Evolutionary conservation across 2,113 vertebrate genomes (phyloP), one percentile per base, ranked within the genome.

Genomic region (Cariama cristata): DNA sequence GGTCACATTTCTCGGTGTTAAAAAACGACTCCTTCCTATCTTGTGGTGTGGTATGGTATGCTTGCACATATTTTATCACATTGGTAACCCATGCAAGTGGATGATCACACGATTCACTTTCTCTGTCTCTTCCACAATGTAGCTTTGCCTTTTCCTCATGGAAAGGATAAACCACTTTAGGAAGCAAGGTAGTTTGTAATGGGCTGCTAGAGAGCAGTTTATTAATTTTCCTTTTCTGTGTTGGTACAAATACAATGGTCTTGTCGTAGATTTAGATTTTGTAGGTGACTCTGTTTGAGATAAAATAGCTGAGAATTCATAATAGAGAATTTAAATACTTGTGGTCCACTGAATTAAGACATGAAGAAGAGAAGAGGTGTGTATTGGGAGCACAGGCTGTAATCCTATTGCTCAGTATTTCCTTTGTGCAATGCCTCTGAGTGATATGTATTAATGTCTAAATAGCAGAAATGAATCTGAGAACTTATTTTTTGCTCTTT

Each of bases 101-200:
- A 69, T 47, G 33, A 91, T 60, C 44, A n/a, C 35, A 33, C 0
- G 0, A 44, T 42, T 80, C 23, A 16, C 11, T 75, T 74, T 85
- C 42, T 81, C 49, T 91, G 38, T 50, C 35, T 86, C 58, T 89
- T 33, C 42, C 32, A 74, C 1, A 0, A 53, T 60, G 14, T 33
- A 66, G 27, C 21, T 96, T 89, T 91, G 28, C 20, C 26, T 68
- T 75, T 83, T 55, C 15, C 14, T 68, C 14, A 12, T 38, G 18
- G 32, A 75, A 82, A 71, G 27, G 1, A 18, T 50, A 85, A 63
- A 82, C 67, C 60, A 62, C 66, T 77, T 67, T 12, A 77, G 11
- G 50, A 68, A 62, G 5, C 11, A 79, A 68, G 4, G 7, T 66
- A 53, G 4, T 30, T 85, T 0, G 0, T 14, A 77, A 42, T 16